Percentiles rank a stretch among this genome's conserved stretches.
Conservation (phyloP, 2,797 vertebrate species). For the Jordanella pulchra region DNA sequence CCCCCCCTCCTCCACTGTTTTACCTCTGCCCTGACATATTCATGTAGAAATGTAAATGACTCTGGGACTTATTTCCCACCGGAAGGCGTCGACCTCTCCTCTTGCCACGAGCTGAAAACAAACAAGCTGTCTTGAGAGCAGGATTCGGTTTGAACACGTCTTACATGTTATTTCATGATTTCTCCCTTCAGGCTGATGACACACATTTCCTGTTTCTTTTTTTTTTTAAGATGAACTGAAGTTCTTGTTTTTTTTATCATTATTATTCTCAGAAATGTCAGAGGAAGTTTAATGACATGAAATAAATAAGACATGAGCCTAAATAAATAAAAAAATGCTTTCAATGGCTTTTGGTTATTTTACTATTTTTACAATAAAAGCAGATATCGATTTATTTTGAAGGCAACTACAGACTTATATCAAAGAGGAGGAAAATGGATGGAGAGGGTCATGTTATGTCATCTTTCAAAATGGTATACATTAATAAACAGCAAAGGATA, state of each 20-base stretch:
- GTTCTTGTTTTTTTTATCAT: conserved; percentile 23
- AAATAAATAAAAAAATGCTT: neutral
- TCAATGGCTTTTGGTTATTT: conserved; percentile 21
- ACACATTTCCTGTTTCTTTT: conserved; percentile 20
- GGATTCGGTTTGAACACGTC: conserved; percentile 51
- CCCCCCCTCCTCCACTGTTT: neutral
- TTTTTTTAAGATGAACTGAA: conserved; percentile 23
- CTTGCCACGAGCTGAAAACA: conserved; percentile 44
- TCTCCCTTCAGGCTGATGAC: conserved; percentile 43
- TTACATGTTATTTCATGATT: conserved; percentile 51
- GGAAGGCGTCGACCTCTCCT: conserved; percentile 26
- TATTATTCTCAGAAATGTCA: conserved; percentile 21
- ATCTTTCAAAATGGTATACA: conserved; percentile 15
- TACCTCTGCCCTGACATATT: conserved; percentile 30
- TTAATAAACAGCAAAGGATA: neutral
- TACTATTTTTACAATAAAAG: conserved; percentile 23
- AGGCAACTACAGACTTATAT: conserved; percentile 25
- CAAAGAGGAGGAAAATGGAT: conserved; percentile 24
- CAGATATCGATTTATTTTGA: conserved; percentile 20
- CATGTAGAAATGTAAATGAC: conserved; percentile 39
- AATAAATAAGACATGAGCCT: conserved; percentile 50
- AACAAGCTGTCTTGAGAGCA: conserved; percentile 31
- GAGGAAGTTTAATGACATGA: conserved; percentile 39
- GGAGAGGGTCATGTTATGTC: conserved; percentile 39
- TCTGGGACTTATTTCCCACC: conserved; percentile 18